Evolutionary conservation across 2,113 vertebrate genomes (phyloP).

Genomic region (Ameiurus melas): DNA sequence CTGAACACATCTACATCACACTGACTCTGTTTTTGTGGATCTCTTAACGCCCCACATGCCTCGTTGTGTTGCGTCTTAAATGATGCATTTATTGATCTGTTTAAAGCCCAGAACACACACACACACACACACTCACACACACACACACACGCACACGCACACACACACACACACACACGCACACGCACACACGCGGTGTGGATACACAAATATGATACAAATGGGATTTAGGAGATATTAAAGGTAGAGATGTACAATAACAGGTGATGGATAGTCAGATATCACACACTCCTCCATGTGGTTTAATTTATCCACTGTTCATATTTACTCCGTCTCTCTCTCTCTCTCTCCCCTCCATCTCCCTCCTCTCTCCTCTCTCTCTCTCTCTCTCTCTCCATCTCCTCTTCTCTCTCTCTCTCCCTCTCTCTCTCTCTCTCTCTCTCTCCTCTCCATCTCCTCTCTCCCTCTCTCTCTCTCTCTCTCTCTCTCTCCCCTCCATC

Average conservation of each 20-base stretch:
- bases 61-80: too few species aligned
- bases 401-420: not conserved
- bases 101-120: not conserved
- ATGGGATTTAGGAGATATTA: not conserved
- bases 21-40: not conserved
- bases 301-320: not conserved
- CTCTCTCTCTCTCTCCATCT: not conserved
- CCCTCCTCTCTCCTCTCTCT: not conserved
- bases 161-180: not conserved
- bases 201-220: not conserved
- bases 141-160: not conserved
- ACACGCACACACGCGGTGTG: not conserved
- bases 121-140: not conserved
- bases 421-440: not conserved
- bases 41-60: not conserved
- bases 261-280: not conserved
- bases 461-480: not conserved
- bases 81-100: not conserved
- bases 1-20: slow-evolving; percentile 7
- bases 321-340: not conserved
- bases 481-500: not conserved
- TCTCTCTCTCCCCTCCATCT: not conserved
- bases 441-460: too few species aligned
- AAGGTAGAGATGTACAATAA: not conserved
- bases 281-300: not conserved